phyloP scores from a whole-genome alignment of 1,140 invertebrate genomes.

The Psix sp. region DNA sequence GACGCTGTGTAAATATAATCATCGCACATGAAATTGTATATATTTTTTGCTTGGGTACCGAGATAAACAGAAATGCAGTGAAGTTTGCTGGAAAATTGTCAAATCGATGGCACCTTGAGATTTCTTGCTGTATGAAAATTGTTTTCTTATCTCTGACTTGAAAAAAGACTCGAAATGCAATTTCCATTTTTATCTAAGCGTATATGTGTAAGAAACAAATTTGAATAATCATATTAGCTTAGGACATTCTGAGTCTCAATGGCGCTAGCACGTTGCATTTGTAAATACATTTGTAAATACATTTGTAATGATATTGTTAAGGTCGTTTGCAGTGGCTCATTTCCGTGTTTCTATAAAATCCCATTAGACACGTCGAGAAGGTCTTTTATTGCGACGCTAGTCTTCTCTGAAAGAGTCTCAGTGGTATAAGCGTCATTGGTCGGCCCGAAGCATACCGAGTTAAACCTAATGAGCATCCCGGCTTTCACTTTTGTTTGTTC shows the following conservation, averaged over 20 bases:
- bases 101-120: conserved; percentile 24
- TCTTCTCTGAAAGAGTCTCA: conserved; percentile 30
- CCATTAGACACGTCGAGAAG: conserved; percentile 43
- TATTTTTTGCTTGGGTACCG: too few relatives aligned
- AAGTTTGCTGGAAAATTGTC: background rate
- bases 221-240: conserved; percentile 41
- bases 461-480: too few relatives aligned
- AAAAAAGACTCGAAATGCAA: conserved; percentile 34
- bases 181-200: conserved; percentile 14
- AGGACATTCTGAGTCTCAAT: conserved; percentile 9
- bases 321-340: conserved; percentile 36
- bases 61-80: too few relatives aligned
- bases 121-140: conserved; percentile 25
- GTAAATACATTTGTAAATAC: conserved; percentile 18
- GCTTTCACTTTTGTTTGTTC: too few relatives aligned
- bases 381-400: conserved; percentile 20
- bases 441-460: conserved; percentile 14
- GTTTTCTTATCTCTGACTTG: conserved; percentile 25
- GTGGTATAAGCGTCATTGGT: conserved; percentile 46
- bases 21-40: too few relatives aligned
- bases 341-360: conserved; percentile 48
- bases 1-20: too few relatives aligned
- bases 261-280: conserved; percentile 9
- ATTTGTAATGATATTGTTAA: conserved; percentile 40
- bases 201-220: conserved; percentile 34